Conservation (phyloP, 2,888 invertebrate species). For the Synergus itoensis region DNA sequence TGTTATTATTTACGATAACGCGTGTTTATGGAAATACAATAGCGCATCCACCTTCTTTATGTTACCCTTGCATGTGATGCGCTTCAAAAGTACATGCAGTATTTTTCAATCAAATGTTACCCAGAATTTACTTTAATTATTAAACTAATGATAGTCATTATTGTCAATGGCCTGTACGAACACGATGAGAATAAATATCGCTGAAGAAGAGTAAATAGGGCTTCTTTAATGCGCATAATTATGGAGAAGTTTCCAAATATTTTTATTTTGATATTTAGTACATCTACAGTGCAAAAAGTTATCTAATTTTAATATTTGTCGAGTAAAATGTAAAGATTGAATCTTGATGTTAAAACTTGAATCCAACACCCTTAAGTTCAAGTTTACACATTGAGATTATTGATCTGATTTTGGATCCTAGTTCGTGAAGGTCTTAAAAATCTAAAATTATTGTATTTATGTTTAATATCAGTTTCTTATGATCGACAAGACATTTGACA, state of each 20-base stretch:
- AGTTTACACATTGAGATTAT: not conserved
- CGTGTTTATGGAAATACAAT: conserved; percentile 44
- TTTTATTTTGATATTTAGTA: no score
- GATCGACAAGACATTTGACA: not conserved
- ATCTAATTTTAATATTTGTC: no score
- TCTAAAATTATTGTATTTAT: not conserved
- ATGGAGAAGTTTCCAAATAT: not conserved
- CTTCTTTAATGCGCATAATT: not conserved
- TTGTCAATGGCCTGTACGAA: not conserved
- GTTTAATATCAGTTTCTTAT: not conserved
- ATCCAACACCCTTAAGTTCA: not conserved
- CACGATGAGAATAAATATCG: not conserved
- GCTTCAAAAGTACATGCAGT: conserved; percentile 44
- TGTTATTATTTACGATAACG: conserved; percentile 56
- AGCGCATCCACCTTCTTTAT: conserved; percentile 50
- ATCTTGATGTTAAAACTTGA: not conserved
- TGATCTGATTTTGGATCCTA: not conserved
- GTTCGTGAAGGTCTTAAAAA: not conserved
- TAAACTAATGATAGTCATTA: not conserved
- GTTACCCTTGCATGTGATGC: conserved; percentile 47
- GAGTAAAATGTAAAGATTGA: no score
- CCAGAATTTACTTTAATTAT: not conserved
- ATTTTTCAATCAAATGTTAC: conserved; percentile 25
- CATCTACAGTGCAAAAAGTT: no score
- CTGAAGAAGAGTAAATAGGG: not conserved